A percentile compares a stretch with the other conserved stretches of the same genome.
Evolutionary conservation across 2,888 invertebrate genomes (phyloP).

Genomic region (Ophion obscuratus): DNA sequence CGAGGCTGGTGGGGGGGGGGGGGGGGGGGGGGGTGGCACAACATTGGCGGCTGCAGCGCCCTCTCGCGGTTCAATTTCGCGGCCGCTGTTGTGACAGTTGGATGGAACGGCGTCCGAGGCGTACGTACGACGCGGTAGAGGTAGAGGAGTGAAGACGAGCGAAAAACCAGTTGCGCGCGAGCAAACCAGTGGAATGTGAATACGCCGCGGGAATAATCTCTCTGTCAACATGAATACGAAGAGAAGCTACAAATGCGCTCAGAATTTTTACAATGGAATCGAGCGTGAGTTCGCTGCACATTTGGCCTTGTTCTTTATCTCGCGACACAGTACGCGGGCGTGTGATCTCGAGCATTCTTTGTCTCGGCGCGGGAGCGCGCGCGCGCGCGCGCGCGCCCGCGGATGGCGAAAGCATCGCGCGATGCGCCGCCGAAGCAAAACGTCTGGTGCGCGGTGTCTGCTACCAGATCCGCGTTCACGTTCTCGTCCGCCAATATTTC

Average conservation of each 20-base stretch:
- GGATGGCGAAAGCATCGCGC: not conserved
- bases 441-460: slow-evolving; percentile 85
- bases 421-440: slow-evolving; percentile 74
- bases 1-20: not conserved
- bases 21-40: not conserved
- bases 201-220: slow-evolving; percentile 74
- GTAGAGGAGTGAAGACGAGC: not conserved
- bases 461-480: slow-evolving; percentile 70
- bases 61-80: not conserved
- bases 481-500: not conserved
- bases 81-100: slow-evolving; percentile 41
- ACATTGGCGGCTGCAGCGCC: not conserved
- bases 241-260: slow-evolving; percentile 74
- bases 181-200: not conserved
- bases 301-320: slow-evolving; percentile 6
- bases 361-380: not conserved
- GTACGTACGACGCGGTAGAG: slow-evolving; percentile 14
- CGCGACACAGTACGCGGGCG: not conserved
- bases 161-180: slow-evolving; percentile 74
- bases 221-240: slow-evolving; percentile 77
- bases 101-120: not conserved
- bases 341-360: not conserved
- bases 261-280: slow-evolving; percentile 77
- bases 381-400: not conserved
- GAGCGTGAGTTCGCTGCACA: slow-evolving; percentile 63